Percentiles rank a stretch among this genome's conserved stretches.
These are phyloP conservation scores for Ormyrus rosae DNA, from an alignment of 2,888 invertebrate genomes.

Conservation along the genomic window DNA sequence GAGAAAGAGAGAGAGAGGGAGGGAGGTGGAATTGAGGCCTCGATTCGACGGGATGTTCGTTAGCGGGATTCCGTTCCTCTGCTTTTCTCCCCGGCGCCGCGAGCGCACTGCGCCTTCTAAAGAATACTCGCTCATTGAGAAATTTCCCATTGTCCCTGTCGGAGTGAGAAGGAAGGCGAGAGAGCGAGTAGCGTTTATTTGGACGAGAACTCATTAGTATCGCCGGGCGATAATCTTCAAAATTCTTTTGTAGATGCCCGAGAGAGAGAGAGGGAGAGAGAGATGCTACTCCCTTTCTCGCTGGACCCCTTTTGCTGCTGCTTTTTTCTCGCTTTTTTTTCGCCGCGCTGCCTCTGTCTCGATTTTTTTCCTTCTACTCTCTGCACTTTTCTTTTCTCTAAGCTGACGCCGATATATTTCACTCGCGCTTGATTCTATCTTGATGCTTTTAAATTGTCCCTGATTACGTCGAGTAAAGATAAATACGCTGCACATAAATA, in stretches of 20 bases:
- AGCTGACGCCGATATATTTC: constrained; percentile 28
- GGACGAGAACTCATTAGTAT: constrained; percentile 56
- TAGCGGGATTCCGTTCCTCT: constrained; percentile 34
- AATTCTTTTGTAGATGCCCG: constrained; percentile 37
- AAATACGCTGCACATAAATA: too few relatives aligned
- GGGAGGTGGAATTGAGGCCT: constrained; percentile 11
- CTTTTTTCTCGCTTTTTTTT: constrained; percentile 17
- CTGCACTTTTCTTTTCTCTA: not conserved
- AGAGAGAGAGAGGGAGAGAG: not conserved
- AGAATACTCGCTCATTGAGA: constrained; percentile 53
- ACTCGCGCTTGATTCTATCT: not conserved
- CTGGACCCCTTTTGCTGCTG: not conserved
- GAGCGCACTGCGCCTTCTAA: constrained; percentile 2
- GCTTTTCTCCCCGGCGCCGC: constrained; percentile 21
- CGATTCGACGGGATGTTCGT: constrained; percentile 53
- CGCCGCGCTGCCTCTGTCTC: too few relatives aligned
- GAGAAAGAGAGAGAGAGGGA: not conserved
- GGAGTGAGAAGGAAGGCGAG: not conserved
- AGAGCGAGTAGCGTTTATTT: constrained; percentile 46
- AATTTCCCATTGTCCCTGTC: constrained; percentile 45
- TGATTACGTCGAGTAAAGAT: not conserved
- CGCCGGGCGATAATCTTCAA: constrained; percentile 51
- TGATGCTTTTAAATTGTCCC: constrained; percentile 14
- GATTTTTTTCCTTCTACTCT: too few relatives aligned
- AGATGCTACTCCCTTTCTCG: not conserved